A percentile compares a stretch with the other conserved stretches of the same genome.
phyloP scores from a whole-genome alignment of 1,140 invertebrate genomes.

The Temnothorax curvispinosus region DNA sequence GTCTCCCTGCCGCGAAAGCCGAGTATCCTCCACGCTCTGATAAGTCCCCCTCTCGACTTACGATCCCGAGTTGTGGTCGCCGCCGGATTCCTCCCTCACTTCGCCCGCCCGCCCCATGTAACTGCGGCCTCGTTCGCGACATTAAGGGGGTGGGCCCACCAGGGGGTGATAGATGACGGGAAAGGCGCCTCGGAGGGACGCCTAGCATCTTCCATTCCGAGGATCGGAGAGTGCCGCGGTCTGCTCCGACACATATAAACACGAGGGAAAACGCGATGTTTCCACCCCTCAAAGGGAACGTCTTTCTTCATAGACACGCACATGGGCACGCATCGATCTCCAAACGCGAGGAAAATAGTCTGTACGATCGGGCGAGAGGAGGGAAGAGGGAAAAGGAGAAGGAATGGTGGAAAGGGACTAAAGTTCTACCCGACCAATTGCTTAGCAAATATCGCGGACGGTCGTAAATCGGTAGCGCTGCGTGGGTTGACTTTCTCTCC shows the following conservation, averaged over 20 bases:
- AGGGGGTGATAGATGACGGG: conserved; percentile 72
- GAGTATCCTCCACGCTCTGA: conserved; percentile 70
- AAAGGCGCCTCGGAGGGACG: conserved; percentile 74
- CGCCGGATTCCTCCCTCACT: conserved; percentile 32
- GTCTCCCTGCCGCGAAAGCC: conserved; percentile 37
- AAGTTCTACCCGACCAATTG: conserved; percentile 21
- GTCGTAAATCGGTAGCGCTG: conserved; percentile 29
- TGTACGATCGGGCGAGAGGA: background rate
- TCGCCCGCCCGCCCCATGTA: background rate
- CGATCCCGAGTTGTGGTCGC: conserved; percentile 58
- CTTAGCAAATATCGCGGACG: conserved; percentile 31
- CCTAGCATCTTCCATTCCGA: conserved; percentile 72
- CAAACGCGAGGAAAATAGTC: conserved; percentile 6
- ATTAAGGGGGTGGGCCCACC: conserved; percentile 54
- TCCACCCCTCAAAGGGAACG: conserved; percentile 38
- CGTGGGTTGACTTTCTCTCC: conserved; percentile 14
- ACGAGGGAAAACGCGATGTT: conserved; percentile 23
- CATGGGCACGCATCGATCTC: conserved; percentile 48
- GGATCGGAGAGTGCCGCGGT: conserved; percentile 58
- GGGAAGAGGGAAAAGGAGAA: background rate
- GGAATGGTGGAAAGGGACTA: background rate
- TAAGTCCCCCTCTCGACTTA: conserved; percentile 68
- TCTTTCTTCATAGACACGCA: conserved; percentile 60
- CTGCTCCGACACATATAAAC: conserved; percentile 57
- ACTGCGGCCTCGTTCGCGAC: conserved; percentile 62